Percentiles rank a stretch among this genome's conserved stretches.
phyloP scores from a whole-genome alignment of 2,888 invertebrate species.

The Kryphioiulus occultus region DNA sequence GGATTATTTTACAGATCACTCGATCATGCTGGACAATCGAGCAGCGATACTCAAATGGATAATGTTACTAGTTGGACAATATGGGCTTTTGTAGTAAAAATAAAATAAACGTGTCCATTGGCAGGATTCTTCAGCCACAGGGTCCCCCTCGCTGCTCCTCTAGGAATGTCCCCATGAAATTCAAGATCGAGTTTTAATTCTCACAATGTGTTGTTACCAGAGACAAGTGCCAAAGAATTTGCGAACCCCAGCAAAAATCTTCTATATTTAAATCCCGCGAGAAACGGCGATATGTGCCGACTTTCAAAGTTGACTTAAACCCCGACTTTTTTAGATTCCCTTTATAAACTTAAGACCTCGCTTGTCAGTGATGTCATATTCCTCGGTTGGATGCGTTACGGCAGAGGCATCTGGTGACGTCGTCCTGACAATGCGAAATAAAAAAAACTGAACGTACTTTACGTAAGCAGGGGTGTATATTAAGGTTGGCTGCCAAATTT shows the following conservation, averaged over 20 bases:
- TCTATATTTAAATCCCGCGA: not conserved
- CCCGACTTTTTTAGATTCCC: not conserved
- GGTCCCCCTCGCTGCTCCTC: not conserved
- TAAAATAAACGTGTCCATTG: not conserved
- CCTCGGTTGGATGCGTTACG: not conserved
- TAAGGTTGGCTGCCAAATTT: not conserved
- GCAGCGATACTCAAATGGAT: not conserved
- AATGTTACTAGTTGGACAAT: not conserved
- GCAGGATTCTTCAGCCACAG: too few relatives aligned
- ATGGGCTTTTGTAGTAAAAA: not conserved
- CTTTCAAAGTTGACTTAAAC: not conserved
- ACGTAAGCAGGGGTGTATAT: not conserved
- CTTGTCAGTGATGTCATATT: not conserved
- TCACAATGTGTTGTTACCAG: not conserved
- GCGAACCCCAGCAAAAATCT: not conserved
- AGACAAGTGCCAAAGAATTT: not conserved
- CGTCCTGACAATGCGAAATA: not conserved
- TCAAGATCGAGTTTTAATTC: not conserved
- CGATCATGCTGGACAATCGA: not conserved
- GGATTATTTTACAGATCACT: not conserved
- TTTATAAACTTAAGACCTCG: not conserved
- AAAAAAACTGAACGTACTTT: not conserved
- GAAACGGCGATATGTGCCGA: not conserved
- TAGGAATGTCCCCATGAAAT: not conserved
- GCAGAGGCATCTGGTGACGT: not conserved